Evolutionary conservation across 2,113 vertebrate genomes (phyloP).

Genomic region (Miniopterus natalensis): DNA sequence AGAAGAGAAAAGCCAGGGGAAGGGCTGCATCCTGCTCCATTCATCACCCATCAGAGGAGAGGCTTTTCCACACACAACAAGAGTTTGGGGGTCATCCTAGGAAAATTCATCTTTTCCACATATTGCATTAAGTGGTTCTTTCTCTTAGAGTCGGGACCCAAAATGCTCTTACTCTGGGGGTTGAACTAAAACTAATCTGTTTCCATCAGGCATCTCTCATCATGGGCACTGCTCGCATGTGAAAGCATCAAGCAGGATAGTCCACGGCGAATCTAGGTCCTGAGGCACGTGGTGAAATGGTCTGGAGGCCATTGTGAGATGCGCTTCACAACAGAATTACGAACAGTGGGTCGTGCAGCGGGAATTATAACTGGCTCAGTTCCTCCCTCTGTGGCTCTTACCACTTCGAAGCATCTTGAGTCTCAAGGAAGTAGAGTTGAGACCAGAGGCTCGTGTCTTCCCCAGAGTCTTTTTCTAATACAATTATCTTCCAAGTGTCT

Average conservation of each 20-base stretch:
- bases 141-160: background rate
- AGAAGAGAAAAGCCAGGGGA: conserved; percentile 35
- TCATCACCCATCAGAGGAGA: conserved; percentile 21
- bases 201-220: conserved; percentile 49
- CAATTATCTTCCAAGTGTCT: background rate
- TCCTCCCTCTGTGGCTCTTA: background rate
- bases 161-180: background rate
- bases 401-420: background rate
- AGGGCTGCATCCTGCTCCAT: background rate
- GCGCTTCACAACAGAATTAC: background rate
- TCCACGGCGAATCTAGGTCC: too few relatives aligned
- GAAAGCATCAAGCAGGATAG: background rate
- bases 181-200: conserved; percentile 26
- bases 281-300: background rate
- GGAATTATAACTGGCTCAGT: background rate
- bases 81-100: conserved; percentile 37
- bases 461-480: background rate
- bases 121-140: background rate
- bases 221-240: background rate
- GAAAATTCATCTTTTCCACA: conserved; percentile 42
- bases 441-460: background rate
- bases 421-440: background rate
- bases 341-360: background rate
- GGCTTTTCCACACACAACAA: background rate
- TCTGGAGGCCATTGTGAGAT: conserved; percentile 3